These are phyloP conservation scores for Macroglossus sobrinus DNA, from an alignment of 2,113 vertebrate genomes.

Conservation along the genomic window DNA sequence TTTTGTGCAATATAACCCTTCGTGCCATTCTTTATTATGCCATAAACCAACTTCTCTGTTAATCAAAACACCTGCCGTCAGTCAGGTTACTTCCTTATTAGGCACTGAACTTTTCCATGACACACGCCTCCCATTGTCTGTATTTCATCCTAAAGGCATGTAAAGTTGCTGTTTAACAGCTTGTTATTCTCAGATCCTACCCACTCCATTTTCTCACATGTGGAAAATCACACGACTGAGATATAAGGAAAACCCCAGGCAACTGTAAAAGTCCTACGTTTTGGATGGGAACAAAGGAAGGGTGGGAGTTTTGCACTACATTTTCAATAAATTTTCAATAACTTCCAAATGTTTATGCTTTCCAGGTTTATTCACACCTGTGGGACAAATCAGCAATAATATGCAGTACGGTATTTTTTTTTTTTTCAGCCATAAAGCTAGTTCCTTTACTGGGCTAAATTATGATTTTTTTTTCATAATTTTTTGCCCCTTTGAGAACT, in stretches of 20 bases:
- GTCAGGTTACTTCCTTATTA: neutral
- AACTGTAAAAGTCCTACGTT: constrained; percentile 20
- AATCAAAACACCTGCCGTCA: neutral
- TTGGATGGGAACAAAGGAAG: constrained; percentile 14
- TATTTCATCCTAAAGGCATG: neutral
- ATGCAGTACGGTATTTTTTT: neutral
- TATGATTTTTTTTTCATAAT: neutral
- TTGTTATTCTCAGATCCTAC: neutral
- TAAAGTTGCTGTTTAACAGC: neutral
- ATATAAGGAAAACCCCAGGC: constrained; percentile 10
- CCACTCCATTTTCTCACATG: constrained; percentile 9
- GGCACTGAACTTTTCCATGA: neutral
- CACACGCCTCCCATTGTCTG: neutral
- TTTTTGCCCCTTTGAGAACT: neutral
- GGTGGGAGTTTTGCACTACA: neutral
- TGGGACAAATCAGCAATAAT: constrained; percentile 3
- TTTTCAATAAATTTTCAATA: constrained; percentile 67
- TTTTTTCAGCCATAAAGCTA: neutral
- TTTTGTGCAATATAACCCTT: neutral
- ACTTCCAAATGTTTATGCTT: constrained; percentile 69
- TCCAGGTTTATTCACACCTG: constrained; percentile 62
- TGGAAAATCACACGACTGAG: constrained; percentile 58
- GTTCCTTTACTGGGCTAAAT: neutral
- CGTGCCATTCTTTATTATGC: constrained; percentile 2
- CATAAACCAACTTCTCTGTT: constrained; percentile 36